A percentile compares a stretch with the other conserved stretches of the same genome.
phyloP scores from a whole-genome alignment of 1,140 invertebrate species.

The Luehdorfia chinensis region DNA sequence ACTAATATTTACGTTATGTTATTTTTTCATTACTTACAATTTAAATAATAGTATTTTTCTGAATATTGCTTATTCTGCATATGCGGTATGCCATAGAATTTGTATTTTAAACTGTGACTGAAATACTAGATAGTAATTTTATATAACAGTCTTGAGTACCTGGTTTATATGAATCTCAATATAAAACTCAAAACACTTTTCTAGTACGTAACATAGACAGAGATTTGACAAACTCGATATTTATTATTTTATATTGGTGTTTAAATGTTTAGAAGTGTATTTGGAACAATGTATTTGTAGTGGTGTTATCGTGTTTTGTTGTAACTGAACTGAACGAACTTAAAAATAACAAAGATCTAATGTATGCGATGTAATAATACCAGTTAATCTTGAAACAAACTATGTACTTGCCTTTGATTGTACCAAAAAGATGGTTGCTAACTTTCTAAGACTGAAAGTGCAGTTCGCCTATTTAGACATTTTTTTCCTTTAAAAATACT shows the following conservation, averaged over 20 bases:
- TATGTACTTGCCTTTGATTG: too few relatives aligned
- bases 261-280: constrained; percentile 37
- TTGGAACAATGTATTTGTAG: constrained; percentile 13
- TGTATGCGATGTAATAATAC: background rate
- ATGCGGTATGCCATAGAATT: too few relatives aligned
- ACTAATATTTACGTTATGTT: too few relatives aligned
- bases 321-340: background rate
- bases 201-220: background rate
- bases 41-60: too few relatives aligned
- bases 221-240: constrained; percentile 11
- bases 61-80: too few relatives aligned
- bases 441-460: constrained; percentile 38
- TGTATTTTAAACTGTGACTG: too few relatives aligned
- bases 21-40: too few relatives aligned
- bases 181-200: background rate
- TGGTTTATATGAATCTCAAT: constrained; percentile 4
- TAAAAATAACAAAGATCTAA: background rate
- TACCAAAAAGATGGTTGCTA: constrained; percentile 4
- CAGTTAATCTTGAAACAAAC: too few relatives aligned
- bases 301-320: constrained; percentile 20
- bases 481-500: background rate
- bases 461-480: constrained; percentile 20
- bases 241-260: constrained; percentile 35
- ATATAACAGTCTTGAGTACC: too few relatives aligned
- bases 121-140: too few relatives aligned